Conservation (phyloP, 1,140 invertebrate species). For the Grapholita molesta region DNA sequence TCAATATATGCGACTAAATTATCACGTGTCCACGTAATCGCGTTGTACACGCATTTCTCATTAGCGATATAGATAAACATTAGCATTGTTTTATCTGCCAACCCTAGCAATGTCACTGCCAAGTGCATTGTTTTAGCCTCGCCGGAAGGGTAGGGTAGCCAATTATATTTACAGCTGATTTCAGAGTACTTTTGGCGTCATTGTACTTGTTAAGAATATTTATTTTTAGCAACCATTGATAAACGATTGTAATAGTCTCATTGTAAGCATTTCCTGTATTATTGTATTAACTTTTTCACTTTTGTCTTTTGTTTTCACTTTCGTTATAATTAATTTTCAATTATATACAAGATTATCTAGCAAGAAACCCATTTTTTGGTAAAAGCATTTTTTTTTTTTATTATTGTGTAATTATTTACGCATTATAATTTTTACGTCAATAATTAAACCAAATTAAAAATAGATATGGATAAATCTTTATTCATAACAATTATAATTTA, state of each 20-base stretch:
- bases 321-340: too few species aligned
- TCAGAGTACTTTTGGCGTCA: constrained; percentile 39
- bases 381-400: too few species aligned
- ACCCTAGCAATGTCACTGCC: constrained; percentile 44
- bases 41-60: constrained; percentile 19
- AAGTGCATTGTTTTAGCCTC: constrained; percentile 45
- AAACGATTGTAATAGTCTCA: not conserved
- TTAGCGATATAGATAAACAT: constrained; percentile 25
- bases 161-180: constrained; percentile 44
- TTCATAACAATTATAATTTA: too few species aligned
- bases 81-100: constrained; percentile 26
- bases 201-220: not conserved
- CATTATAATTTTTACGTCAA: too few species aligned
- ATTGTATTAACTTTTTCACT: too few species aligned
- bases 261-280: constrained; percentile 31
- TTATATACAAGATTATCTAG: too few species aligned
- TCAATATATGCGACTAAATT: not conserved
- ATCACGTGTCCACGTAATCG: not conserved
- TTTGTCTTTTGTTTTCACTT: too few species aligned
- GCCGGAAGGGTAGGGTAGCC: constrained; percentile 39
- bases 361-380: too few species aligned
- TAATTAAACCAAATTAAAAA: too few species aligned
- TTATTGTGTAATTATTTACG: too few species aligned
- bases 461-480: too few species aligned
- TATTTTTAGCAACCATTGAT: not conserved